Conservation (phyloP, 2,797 vertebrate genomes). For the Mustela erminea region DNA sequence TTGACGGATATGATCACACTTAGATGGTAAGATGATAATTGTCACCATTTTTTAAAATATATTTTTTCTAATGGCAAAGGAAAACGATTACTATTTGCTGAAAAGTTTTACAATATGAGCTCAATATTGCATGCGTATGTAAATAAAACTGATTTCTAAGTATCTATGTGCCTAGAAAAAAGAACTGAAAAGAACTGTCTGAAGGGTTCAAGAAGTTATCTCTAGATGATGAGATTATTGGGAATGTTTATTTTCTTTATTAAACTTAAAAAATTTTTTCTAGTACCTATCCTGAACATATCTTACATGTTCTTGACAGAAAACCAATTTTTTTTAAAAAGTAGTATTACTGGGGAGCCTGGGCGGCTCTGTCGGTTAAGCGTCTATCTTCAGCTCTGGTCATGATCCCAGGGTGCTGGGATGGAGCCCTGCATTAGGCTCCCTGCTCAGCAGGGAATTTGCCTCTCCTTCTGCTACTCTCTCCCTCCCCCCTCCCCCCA, state of each 20-base stretch:
- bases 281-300: background rate
- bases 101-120: background rate
- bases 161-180: background rate
- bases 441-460: no score
- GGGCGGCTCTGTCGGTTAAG: no score
- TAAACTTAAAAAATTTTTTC: background rate
- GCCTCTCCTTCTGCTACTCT: no score
- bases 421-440: no score
- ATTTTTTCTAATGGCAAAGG: background rate
- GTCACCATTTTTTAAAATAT: background rate
- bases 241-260: constrained; percentile 40
- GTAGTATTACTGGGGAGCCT: background rate
- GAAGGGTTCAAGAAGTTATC: background rate
- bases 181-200: background rate
- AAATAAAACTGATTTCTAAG: constrained; percentile 14
- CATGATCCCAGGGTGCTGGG: no score
- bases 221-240: background rate
- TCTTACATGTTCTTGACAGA: background rate
- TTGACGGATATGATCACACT: background rate
- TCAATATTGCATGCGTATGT: constrained; percentile 19
- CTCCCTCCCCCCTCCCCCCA: no score
- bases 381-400: no score
- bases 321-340: background rate
- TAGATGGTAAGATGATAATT: background rate
- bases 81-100: constrained; percentile 18